A percentile compares a stretch with the other conserved stretches of the same genome.
Conservation (phyloP, 2,113 vertebrate species). For the Melanostigma gelatinosum region DNA sequence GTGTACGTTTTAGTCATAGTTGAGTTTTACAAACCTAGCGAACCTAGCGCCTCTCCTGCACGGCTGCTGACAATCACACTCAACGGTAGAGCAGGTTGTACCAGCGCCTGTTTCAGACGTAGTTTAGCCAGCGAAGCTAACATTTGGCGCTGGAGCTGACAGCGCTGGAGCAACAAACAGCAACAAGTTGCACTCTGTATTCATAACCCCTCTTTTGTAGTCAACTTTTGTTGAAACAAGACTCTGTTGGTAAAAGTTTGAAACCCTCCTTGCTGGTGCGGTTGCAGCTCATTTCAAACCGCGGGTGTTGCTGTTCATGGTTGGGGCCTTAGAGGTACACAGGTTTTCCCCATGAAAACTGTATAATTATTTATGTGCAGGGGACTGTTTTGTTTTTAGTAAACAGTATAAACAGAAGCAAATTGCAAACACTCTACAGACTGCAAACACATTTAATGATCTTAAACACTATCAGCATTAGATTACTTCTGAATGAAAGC, state of each 20-base stretch:
- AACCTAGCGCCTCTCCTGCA: neutral
- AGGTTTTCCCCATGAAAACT: neutral
- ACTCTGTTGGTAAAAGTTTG: neutral
- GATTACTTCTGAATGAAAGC: neutral
- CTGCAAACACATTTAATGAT: conserved; percentile 12
- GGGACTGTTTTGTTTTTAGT: neutral
- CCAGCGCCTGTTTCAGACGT: neutral
- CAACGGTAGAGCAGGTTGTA: neutral
- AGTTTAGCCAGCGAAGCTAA: neutral
- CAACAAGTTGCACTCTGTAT: neutral
- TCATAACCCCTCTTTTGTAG: neutral
- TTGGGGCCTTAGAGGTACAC: neutral
- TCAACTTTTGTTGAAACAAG: neutral
- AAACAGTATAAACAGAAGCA: neutral
- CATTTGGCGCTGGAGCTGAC: neutral
- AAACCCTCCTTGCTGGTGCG: no score
- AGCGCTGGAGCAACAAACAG: neutral
- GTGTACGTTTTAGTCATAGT: neutral
- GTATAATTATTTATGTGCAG: neutral
- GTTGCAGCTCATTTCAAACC: no score
- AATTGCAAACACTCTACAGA: neutral
- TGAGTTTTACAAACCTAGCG: neutral
- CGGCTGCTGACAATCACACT: neutral
- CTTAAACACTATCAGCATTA: neutral
- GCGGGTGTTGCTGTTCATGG: neutral